These are phyloP conservation scores for Antheraea mylitta DNA, from an alignment of 1,140 invertebrate genomes.

Conservation along the genomic window DNA sequence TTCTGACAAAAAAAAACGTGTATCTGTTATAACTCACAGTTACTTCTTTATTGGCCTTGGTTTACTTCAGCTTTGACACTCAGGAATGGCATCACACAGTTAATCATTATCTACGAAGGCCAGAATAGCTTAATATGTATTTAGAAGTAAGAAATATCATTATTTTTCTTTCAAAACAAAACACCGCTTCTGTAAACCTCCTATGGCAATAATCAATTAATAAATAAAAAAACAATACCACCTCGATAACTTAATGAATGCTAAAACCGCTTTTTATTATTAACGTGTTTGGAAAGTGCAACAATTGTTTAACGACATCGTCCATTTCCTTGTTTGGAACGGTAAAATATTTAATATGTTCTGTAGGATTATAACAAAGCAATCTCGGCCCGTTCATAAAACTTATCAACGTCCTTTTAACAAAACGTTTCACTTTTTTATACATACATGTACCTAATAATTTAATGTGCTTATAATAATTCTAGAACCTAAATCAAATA, in stretches of 20 bases:
- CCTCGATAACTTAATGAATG: background rate
- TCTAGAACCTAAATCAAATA: no score
- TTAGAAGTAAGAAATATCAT: no score
- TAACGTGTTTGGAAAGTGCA: background rate
- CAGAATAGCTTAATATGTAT: no score
- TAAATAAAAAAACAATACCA: background rate
- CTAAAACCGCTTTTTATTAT: background rate
- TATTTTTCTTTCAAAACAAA: no score
- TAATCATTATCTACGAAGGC: no score
- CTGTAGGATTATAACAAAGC: background rate
- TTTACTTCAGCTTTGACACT: no score
- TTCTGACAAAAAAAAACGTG: no score
- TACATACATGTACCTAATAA: no score
- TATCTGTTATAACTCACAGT: no score
- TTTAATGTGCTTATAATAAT: no score
- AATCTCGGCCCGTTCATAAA: background rate
- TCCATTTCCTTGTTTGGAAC: background rate
- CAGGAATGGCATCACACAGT: no score
- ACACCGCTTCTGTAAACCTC: background rate
- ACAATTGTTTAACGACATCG: background rate
- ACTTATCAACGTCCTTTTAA: background rate
- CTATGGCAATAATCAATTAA: background rate
- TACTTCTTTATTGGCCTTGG: no score
- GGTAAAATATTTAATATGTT: background rate
- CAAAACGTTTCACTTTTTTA: background rate